Base-by-base conservation (phyloP, 2,888 invertebrate genomes). In the Tillus elongatus region DNA sequence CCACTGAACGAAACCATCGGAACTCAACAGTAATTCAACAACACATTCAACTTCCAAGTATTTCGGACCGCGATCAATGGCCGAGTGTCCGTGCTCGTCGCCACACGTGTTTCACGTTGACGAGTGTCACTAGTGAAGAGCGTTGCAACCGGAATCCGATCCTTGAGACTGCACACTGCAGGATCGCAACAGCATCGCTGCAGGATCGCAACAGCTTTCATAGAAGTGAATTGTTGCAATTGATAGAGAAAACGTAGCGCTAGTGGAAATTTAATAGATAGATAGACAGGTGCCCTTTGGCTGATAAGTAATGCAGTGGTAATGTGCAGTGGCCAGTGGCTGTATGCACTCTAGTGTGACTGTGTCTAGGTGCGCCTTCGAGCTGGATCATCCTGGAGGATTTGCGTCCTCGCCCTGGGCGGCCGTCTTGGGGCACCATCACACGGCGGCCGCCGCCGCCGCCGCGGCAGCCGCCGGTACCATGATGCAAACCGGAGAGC, bases 341-440 rank as follows among this genome's bases (percentile, higher is more conserved):
- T 55, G 51, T 52, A 60, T 62, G 61, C 57, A 61, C 58, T 53
- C 54, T 41, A 58, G 60, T 61, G 61, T 58, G 56, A 54, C 53
- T 53, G 54, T 52, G 53, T 48, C 48, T 49, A 47, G 51, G 51
- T 45, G 52, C 13, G 53, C 52, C 50, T 51, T 63, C 62, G 67
- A 64, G 57, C 64, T 86, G 83, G 86, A 86, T 74, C 86, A 86
- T 67, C 81, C 82, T 52, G 77, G 81, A 58, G 73, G 74, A 61
- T 66, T 65, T 47, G 82, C 81, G 43, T 73, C 79, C 58, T 83
- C 83, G 64, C 83, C 83, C 55, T 83, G 82, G 82, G 82, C 82
- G 54, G 67, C 68, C 39, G 82, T 79, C 59, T 73, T 83, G 73
- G 68, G 79, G 63, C 75, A 80, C 60, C 76, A 78, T 64, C 69